Conservation (phyloP, 2,113 vertebrate genomes). For the Macrotus californicus region DNA sequence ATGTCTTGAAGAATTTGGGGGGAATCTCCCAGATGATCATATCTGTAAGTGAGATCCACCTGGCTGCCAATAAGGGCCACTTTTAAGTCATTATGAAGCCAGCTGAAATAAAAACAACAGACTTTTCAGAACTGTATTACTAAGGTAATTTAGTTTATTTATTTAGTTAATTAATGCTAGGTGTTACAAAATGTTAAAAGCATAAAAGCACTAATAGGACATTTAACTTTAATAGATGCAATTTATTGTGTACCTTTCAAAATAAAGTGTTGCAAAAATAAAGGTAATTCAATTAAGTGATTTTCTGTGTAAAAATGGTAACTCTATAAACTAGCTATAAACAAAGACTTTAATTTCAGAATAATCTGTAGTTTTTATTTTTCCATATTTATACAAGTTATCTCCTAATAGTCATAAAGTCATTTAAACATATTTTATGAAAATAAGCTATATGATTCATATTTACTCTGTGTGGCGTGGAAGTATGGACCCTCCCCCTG, state of each 20-base stretch:
- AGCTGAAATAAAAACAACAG: slow-evolving; percentile 81
- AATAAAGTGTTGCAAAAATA: slow-evolving; percentile 29
- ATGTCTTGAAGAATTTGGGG: slow-evolving; percentile 88
- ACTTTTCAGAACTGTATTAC: neutral
- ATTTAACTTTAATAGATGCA: neutral
- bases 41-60: slow-evolving; percentile 93
- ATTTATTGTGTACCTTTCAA: neutral
- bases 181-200: neutral
- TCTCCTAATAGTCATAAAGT: neutral
- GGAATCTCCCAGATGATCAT: slow-evolving; percentile 93
- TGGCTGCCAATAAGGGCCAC: slow-evolving; percentile 90
- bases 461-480: neutral
- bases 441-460: neutral
- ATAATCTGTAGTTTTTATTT: neutral
- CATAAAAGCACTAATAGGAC: neutral
- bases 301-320: neutral
- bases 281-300: neutral
- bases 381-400: neutral
- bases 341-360: slow-evolving; percentile 19
- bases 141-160: too few relatives aligned
- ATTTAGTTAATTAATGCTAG: neutral
- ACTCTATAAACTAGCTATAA: neutral
- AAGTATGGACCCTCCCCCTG: neutral
- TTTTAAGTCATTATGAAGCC: slow-evolving; percentile 96
- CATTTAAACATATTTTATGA: slow-evolving; percentile 35